These are phyloP conservation scores for Mus spicilegus DNA, from an alignment of 2,113 vertebrate genomes.

Conservation along the genomic window DNA sequence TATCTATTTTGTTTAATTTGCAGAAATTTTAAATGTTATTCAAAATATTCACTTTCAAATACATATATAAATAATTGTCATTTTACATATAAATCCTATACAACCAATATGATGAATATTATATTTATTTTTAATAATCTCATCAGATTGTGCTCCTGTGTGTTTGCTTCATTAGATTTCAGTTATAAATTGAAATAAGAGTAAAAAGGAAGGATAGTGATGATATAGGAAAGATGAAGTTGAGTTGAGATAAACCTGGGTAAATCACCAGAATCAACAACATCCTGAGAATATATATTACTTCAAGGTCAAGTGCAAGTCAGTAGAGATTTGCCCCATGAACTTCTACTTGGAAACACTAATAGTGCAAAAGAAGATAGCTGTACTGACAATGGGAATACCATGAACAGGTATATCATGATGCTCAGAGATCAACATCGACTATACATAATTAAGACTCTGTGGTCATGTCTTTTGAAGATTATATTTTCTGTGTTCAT, in stretches of 20 bases:
- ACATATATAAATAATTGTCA: not conserved
- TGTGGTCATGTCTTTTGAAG: not conserved
- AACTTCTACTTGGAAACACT: not conserved
- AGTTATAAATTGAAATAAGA: not conserved
- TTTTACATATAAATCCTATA: not conserved
- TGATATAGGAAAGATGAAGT: not conserved
- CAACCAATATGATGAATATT: not conserved
- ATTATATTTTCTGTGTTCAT: not conserved
- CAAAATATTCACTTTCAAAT: not conserved
- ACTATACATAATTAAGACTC: not conserved
- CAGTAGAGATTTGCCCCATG: no score
- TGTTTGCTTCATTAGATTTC: not conserved
- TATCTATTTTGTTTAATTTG: not conserved
- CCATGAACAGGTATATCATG: not conserved
- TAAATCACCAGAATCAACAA: not conserved
- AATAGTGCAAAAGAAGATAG: accelerated
- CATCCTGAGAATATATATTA: not conserved
- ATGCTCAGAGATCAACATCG: not conserved
- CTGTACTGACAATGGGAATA: not conserved
- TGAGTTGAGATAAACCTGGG: not conserved
- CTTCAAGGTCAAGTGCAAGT: not conserved
- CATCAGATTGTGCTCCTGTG: not conserved
- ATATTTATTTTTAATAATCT: not conserved
- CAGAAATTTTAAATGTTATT: not conserved
- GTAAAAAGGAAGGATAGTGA: not conserved